Evolutionary conservation across 1,140 invertebrate genomes (phyloP).

Genomic region (Wasmannia auropunctata): DNA sequence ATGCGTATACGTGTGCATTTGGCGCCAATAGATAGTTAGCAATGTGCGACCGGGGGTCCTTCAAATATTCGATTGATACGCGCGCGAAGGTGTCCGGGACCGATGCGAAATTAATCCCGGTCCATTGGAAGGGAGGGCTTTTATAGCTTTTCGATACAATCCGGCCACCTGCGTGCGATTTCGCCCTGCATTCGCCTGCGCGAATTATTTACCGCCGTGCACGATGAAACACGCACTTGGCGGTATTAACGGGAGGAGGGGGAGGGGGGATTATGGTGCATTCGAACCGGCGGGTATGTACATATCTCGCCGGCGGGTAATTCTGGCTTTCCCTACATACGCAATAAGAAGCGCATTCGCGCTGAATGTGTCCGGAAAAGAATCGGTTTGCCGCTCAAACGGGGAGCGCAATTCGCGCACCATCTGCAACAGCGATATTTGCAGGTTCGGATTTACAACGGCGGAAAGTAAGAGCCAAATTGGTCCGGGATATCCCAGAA

Average conservation of each 20-base stretch:
- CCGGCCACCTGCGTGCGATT: conserved; percentile 51
- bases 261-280: conserved; percentile 31
- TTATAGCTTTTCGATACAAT: conserved; percentile 67
- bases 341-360: conserved; percentile 18
- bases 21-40: too few relatives aligned
- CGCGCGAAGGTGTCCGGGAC: conserved; percentile 24
- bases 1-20: background rate
- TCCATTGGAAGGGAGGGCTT: conserved; percentile 6
- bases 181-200: background rate
- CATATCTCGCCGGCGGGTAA: background rate
- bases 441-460: background rate
- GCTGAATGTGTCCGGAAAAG: conserved; percentile 19
- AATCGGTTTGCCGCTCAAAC: background rate
- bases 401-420: background rate
- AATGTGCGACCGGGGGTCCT: background rate
- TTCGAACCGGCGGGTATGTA: too few relatives aligned
- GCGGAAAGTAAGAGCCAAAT: background rate
- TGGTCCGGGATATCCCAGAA: background rate
- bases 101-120: conserved; percentile 37
- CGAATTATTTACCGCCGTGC: conserved; percentile 40
- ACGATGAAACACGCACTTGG: conserved; percentile 49
- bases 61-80: conserved; percentile 50
- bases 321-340: background rate
- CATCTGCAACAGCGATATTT: conserved; percentile 7
- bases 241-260: conserved; percentile 35